Conservation (phyloP, 2,888 invertebrate species). For the Drosophila melanosoma region DNA sequence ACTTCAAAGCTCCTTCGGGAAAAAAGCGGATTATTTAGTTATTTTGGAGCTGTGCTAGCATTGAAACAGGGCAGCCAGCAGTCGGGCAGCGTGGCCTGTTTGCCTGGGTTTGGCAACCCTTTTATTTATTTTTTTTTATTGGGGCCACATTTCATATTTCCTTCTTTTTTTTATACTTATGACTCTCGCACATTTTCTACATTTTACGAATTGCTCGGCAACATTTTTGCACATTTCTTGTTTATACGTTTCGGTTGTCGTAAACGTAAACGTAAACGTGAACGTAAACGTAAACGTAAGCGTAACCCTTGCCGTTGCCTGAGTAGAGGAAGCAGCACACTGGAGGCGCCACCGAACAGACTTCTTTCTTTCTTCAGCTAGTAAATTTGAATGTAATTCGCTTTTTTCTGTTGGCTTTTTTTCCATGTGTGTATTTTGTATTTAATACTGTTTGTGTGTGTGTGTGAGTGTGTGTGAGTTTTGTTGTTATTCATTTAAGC, state of each 20-base stretch:
- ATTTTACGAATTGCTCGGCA: constrained; percentile 42
- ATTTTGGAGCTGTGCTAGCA: not conserved
- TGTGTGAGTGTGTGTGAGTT: not conserved
- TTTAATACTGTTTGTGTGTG: not conserved
- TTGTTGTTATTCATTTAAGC: constrained; percentile 35
- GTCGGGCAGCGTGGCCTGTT: not conserved
- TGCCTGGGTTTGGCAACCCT: constrained; percentile 25
- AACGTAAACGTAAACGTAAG: not conserved
- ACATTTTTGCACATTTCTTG: constrained; percentile 50
- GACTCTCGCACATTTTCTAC: constrained; percentile 35
- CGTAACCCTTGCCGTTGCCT: not conserved
- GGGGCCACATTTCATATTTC: constrained; percentile 44
- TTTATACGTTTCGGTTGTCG: constrained; percentile 56
- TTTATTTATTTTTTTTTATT: constrained; percentile 32
- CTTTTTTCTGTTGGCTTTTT: constrained; percentile 1
- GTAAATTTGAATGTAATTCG: constrained; percentile 75
- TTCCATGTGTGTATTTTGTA: not conserved
- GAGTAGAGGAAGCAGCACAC: constrained; percentile 18
- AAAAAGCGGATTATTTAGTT: not conserved
- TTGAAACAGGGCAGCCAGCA: not conserved
- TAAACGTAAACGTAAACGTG: constrained; percentile 46
- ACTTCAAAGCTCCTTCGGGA: not conserved
- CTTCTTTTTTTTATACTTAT: constrained; percentile 41
- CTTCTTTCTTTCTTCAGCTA: constrained; percentile 7
- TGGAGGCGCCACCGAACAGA: constrained; percentile 33